These are phyloP conservation scores for Pluvialis apricaria DNA, from an alignment of 2,113 vertebrate genomes.

Conservation along the genomic window DNA sequence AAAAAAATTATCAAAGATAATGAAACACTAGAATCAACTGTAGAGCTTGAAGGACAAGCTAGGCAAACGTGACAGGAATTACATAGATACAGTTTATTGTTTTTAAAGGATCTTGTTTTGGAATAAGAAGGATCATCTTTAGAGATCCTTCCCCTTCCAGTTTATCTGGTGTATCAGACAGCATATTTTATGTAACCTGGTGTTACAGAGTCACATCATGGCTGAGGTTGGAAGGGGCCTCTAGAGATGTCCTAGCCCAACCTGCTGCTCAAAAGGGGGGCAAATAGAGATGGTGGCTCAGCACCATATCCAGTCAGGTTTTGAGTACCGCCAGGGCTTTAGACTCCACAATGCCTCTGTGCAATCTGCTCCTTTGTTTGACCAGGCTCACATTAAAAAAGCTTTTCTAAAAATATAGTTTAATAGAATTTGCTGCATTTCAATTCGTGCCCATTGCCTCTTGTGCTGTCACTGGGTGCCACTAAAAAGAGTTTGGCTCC, in stretches of 20 bases:
- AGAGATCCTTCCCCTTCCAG: background rate
- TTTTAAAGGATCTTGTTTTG: background rate
- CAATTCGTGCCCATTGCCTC: background rate
- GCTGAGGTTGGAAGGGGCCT: background rate
- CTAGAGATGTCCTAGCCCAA: background rate
- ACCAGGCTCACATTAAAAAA: background rate
- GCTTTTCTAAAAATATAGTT: too few relatives aligned
- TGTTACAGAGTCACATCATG: background rate
- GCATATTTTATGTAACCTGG: background rate
- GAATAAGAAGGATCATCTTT: background rate
- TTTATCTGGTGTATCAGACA: background rate
- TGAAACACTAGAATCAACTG: background rate
- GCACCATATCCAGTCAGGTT: background rate
- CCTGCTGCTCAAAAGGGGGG: background rate
- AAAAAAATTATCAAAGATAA: background rate
- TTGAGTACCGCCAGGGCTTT: background rate
- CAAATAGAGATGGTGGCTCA: background rate
- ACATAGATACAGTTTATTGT: background rate
- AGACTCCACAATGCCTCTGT: background rate
- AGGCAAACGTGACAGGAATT: background rate
- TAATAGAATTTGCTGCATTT: background rate
- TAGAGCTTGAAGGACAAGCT: background rate
- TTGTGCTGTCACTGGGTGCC: background rate
- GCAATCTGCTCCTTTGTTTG: background rate
- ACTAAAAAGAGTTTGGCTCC: background rate